These are phyloP conservation scores for Drosophila orosa DNA, from an alignment of 1,140 invertebrate genomes.

Conservation along the genomic window DNA sequence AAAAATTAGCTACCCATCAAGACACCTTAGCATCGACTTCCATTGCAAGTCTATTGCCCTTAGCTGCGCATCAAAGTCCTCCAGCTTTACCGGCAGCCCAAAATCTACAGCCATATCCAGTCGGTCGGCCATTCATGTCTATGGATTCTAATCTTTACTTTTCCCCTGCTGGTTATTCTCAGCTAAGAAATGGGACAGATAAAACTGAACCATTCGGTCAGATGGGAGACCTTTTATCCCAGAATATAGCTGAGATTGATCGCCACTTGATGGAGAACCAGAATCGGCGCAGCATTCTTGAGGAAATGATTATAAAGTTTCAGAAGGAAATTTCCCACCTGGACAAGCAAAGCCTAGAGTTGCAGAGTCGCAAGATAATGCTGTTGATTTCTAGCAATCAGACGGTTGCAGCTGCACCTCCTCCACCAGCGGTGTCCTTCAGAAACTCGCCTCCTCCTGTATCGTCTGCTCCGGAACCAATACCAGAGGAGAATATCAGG, in stretches of 20 bases:
- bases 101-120: not conserved
- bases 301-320: slow-evolving; percentile 79
- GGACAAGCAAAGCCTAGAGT: slow-evolving; percentile 63
- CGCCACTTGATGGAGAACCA: slow-evolving; percentile 70
- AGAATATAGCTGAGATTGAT: slow-evolving; percentile 73
- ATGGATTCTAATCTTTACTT: slow-evolving; percentile 30
- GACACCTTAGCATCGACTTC: not conserved
- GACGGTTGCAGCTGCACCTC: not conserved
- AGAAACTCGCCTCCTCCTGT: slow-evolving; percentile 15
- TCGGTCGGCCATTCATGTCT: slow-evolving; percentile 40
- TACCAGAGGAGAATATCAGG: slow-evolving; percentile 6
- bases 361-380: slow-evolving; percentile 75
- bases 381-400: slow-evolving; percentile 35
- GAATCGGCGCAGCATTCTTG: slow-evolving; percentile 71
- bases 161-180: slow-evolving; percentile 15
- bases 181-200: not conserved
- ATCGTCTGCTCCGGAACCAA: not conserved
- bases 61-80: not conserved
- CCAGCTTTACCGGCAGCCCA: slow-evolving; percentile 1
- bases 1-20: not conserved
- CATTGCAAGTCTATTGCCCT: too few species aligned
- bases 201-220: slow-evolving; percentile 7
- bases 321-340: slow-evolving; percentile 77
- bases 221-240: slow-evolving; percentile 36
- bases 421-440: not conserved